A percentile compares a stretch with the other conserved stretches of the same genome.
phyloP scores from a whole-genome alignment of 2,888 invertebrate genomes.

The Cylindroiulus punctatus region DNA sequence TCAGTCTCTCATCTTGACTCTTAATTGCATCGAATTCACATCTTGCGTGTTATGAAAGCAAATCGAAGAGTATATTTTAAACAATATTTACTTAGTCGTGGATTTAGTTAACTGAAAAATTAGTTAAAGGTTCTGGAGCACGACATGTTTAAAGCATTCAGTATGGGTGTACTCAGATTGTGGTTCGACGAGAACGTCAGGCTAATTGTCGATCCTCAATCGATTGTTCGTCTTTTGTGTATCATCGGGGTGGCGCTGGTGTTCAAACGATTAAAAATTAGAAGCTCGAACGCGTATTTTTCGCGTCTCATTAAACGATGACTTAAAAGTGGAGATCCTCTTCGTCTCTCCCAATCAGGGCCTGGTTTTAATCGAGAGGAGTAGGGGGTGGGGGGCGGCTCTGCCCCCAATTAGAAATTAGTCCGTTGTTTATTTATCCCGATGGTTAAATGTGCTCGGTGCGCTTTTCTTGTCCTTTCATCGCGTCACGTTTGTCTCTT shows the following conservation, averaged over 20 bases:
- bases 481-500: constrained; percentile 32
- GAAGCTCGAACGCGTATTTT: background rate
- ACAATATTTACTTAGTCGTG: too few relatives aligned
- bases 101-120: too few relatives aligned
- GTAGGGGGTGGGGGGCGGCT: background rate
- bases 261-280: constrained; percentile 5
- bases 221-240: background rate
- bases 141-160: too few relatives aligned
- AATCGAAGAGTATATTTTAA: too few relatives aligned
- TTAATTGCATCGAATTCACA: too few relatives aligned
- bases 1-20: too few relatives aligned
- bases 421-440: background rate
- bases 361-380: background rate
- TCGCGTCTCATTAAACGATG: constrained; percentile 35
- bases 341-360: background rate
- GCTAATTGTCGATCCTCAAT: too few relatives aligned
- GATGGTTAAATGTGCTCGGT: background rate
- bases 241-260: background rate
- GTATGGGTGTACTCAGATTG: too few relatives aligned
- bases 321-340: background rate
- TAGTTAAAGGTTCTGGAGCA: too few relatives aligned
- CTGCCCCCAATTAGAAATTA: background rate
- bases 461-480: background rate
- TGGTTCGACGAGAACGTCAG: too few relatives aligned
- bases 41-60: too few relatives aligned